These are phyloP conservation scores for Otolemur crassicaudatus DNA, from an alignment of 2,797 vertebrate genomes.

Conservation along the genomic window DNA sequence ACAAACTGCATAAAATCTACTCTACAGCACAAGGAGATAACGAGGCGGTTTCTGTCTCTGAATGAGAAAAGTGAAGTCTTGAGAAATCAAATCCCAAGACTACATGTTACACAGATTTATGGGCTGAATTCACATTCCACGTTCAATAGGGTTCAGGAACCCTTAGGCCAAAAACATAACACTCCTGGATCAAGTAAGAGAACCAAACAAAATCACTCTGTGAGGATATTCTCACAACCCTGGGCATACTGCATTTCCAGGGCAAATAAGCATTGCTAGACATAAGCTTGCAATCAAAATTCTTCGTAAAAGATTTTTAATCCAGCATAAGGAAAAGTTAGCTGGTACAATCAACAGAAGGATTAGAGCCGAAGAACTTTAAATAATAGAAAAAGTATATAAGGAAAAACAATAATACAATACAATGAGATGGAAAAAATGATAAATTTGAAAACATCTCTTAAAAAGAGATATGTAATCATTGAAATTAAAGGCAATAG, in stretches of 20 bases:
- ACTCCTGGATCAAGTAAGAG: not conserved
- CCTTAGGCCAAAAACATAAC: not conserved
- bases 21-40: not conserved
- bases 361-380: not conserved
- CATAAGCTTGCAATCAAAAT: not conserved
- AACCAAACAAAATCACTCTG: not conserved
- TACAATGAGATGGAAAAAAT: not conserved
- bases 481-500: not conserved
- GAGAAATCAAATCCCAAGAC: conserved; percentile 1
- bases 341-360: not conserved
- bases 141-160: not conserved
- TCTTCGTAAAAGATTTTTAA: not conserved
- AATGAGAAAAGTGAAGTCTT: conserved; percentile 24
- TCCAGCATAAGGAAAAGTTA: not conserved
- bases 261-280: not conserved
- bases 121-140: not conserved
- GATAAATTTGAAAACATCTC: not conserved
- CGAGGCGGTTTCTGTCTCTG: not conserved
- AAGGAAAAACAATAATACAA: not conserved
- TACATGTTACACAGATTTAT: not conserved
- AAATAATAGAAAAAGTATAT: not conserved
- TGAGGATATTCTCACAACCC: not conserved
- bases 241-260: not conserved
- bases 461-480: not conserved
- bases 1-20: not conserved